Conservation (phyloP, 1,140 invertebrate species). For the Tetranychus urticae region DNA sequence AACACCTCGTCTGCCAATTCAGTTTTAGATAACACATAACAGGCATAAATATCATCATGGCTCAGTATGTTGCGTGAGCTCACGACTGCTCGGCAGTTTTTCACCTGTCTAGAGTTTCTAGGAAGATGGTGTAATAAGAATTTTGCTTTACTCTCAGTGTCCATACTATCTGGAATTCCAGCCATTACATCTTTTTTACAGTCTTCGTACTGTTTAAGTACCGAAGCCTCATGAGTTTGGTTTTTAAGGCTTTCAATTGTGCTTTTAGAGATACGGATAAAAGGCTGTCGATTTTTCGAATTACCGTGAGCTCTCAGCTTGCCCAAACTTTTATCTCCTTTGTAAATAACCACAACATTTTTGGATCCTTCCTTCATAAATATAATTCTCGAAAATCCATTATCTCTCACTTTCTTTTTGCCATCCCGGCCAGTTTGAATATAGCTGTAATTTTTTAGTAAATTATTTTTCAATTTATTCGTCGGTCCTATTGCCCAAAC, state of each 20-base stretch:
- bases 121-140: neutral
- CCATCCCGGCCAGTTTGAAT: too few relatives aligned
- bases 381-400: too few relatives aligned
- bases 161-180: neutral
- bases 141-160: neutral
- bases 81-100: neutral
- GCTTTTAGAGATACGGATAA: neutral
- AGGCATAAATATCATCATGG: neutral
- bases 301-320: neutral
- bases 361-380: too few relatives aligned
- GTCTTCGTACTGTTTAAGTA: neutral
- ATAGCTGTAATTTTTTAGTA: too few relatives aligned
- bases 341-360: neutral
- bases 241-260: neutral
- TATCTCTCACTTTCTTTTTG: too few relatives aligned
- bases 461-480: too few relatives aligned
- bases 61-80: neutral
- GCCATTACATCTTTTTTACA: neutral
- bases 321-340: neutral
- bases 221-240: neutral
- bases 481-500: too few relatives aligned
- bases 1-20: neutral
- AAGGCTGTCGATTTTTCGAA: neutral
- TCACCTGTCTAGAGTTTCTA: neutral
- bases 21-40: neutral